phyloP scores from a whole-genome alignment of 2,888 invertebrate genomes.

The Pseudococcus viburni region DNA sequence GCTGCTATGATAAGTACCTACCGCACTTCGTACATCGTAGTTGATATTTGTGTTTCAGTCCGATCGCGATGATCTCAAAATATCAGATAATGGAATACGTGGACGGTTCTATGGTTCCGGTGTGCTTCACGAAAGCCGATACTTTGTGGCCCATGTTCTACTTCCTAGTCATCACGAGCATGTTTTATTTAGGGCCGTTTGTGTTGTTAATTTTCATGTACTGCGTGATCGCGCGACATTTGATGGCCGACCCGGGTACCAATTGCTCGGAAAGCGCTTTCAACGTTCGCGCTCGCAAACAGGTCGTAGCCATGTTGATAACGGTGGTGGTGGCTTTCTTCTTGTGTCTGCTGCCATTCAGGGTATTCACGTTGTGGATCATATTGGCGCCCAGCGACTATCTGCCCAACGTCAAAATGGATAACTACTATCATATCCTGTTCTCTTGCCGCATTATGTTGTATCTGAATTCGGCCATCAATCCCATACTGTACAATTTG shows the following conservation, averaged over 20 bases:
- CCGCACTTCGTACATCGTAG: neutral
- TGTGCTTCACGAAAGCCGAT: constrained; percentile 85
- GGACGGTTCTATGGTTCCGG: constrained; percentile 77
- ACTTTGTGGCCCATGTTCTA: constrained; percentile 86
- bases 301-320: constrained; percentile 89
- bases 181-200: constrained; percentile 87
- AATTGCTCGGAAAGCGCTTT: constrained; percentile 72
- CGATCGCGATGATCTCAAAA: constrained; percentile 83
- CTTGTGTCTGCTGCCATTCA: constrained; percentile 88
- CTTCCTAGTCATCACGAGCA: constrained; percentile 80
- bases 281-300: constrained; percentile 81
- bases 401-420: constrained; percentile 76
- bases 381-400: constrained; percentile 78
- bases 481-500: constrained; percentile 92
- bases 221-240: constrained; percentile 85
- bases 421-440: constrained; percentile 85
- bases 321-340: constrained; percentile 91
- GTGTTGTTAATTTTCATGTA: constrained; percentile 85
- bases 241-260: constrained; percentile 77
- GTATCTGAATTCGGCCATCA: constrained; percentile 90
- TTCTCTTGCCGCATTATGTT: constrained; percentile 89
- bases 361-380: constrained; percentile 86
- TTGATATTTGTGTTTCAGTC: constrained; percentile 71
- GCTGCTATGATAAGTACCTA: too few species aligned
- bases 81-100: constrained; percentile 78